Conservation (phyloP, 1,140 invertebrate species). For the Ceratina australensis region DNA sequence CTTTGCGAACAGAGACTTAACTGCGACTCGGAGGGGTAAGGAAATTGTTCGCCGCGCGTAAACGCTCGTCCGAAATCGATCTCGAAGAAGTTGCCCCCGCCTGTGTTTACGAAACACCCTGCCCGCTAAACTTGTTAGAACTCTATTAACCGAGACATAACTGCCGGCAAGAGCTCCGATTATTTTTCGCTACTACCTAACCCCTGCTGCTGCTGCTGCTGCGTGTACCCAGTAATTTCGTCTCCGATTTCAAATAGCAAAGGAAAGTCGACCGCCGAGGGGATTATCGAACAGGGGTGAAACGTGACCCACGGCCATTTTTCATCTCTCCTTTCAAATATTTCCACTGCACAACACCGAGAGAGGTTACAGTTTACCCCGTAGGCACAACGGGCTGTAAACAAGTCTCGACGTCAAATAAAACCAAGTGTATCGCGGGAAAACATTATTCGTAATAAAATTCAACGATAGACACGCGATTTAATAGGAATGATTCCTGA, state of each 20-base stretch:
- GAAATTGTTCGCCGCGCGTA: background rate
- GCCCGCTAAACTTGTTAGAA: background rate
- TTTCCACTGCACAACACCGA: background rate
- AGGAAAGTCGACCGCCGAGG: background rate
- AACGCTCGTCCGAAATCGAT: background rate
- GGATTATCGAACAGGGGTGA: background rate
- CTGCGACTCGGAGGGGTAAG: background rate
- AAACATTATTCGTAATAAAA: no score
- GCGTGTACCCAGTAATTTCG: background rate
- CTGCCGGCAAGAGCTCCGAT: background rate
- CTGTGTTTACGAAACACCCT: background rate
- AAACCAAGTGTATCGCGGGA: background rate
- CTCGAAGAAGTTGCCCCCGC: background rate
- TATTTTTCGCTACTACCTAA: background rate
- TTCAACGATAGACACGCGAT: no score
- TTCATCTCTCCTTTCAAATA: constrained; percentile 18
- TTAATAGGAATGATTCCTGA: no score
- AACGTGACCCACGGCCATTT: constrained; percentile 1
- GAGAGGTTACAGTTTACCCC: background rate
- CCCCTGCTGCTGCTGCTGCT: no score
- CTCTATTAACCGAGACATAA: background rate
- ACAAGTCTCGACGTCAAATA: constrained; percentile 9
- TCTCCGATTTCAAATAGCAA: background rate
- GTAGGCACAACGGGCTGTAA: background rate
- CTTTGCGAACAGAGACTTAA: constrained; percentile 18